Evolutionary conservation across 1,140 invertebrate genomes (phyloP).

Genomic region (Pseudomyrmex flavicornis): DNA sequence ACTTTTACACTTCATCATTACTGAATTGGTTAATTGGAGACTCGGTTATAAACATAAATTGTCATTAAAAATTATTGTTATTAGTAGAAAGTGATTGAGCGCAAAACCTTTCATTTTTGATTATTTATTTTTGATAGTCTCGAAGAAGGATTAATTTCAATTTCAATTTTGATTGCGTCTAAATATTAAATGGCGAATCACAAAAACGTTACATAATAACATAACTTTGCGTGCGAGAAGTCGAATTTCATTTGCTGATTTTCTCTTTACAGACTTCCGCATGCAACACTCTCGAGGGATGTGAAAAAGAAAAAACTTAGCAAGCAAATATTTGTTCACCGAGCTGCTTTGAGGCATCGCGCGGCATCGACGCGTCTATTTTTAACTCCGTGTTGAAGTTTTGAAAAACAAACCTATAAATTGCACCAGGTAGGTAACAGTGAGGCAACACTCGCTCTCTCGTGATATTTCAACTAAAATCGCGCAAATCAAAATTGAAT

Average conservation of each 20-base stretch:
- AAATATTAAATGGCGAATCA: background rate
- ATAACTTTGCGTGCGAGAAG: background rate
- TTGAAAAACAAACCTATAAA: constrained; percentile 39
- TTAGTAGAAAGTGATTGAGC: too few relatives aligned
- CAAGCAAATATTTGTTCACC: constrained; percentile 24
- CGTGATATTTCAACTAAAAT: constrained; percentile 25
- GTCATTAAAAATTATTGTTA: too few relatives aligned
- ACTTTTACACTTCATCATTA: too few relatives aligned
- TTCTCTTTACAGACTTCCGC: background rate
- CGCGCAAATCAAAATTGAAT: too few relatives aligned
- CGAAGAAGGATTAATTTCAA: too few relatives aligned
- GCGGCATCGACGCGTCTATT: constrained; percentile 22
- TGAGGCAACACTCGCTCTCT: background rate
- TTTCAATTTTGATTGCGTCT: too few relatives aligned
- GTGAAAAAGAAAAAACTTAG: background rate
- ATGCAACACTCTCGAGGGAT: background rate
- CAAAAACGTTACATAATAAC: background rate
- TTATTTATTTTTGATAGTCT: too few relatives aligned
- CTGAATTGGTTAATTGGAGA: too few relatives aligned
- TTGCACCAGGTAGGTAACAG: background rate
- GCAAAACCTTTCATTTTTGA: too few relatives aligned
- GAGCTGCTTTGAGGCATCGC: background rate
- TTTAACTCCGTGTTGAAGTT: background rate
- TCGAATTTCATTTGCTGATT: background rate
- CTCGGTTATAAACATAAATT: too few relatives aligned